A percentile compares a stretch with the other conserved stretches of the same genome.
Conservation (phyloP, 2,113 vertebrate species). For the Butorides virescens region DNA sequence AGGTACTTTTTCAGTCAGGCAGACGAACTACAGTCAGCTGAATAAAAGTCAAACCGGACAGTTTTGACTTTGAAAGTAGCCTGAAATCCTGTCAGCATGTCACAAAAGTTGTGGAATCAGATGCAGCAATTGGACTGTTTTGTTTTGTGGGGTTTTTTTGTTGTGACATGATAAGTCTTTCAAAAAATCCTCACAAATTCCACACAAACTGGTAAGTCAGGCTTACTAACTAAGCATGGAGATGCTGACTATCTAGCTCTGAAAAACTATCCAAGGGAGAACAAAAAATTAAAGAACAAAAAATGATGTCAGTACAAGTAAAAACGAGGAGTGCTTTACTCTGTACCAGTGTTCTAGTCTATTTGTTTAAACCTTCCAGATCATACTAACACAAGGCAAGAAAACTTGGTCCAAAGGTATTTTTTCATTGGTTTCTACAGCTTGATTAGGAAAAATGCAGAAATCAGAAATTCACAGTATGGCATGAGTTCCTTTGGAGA, state of each 20-base stretch:
- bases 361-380: neutral
- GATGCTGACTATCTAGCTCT: neutral
- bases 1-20: neutral
- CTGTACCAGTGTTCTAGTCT: neutral
- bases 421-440: neutral
- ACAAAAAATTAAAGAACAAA: neutral
- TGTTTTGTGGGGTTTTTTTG: neutral
- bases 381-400: neutral
- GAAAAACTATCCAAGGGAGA: neutral
- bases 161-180: too few relatives aligned
- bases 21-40: neutral
- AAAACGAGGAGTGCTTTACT: neutral
- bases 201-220: neutral
- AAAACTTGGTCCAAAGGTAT: neutral
- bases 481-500: neutral
- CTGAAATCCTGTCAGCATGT: neutral
- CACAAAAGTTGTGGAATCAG: neutral
- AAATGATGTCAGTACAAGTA: neutral
- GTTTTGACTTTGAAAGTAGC: neutral
- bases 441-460: neutral
- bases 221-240: neutral
- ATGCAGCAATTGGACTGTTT: neutral
- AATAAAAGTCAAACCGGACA: neutral
- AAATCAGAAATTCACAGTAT: neutral
- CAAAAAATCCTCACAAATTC: neutral